These are phyloP conservation scores for Cosmopolites sordidus DNA, from an alignment of 2,888 invertebrate genomes.

Conservation along the genomic window DNA sequence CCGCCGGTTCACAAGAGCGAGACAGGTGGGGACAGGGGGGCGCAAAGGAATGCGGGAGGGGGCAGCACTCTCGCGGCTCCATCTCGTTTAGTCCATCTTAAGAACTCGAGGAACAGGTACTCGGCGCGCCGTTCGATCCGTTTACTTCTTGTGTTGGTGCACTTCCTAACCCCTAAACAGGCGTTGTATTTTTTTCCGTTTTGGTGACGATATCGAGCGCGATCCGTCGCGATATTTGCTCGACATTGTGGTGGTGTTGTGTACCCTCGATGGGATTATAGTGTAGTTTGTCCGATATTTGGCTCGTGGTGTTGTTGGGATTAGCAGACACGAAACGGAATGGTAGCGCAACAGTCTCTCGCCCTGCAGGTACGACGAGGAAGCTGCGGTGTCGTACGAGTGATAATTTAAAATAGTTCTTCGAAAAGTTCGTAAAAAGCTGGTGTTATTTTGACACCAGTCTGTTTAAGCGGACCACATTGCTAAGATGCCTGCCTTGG, in stretches of 20 bases:
- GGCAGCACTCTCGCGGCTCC: constrained; percentile 43
- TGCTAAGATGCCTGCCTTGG: constrained; percentile 36
- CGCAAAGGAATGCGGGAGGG: constrained; percentile 46
- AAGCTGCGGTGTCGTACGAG: constrained; percentile 12
- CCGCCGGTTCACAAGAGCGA: constrained; percentile 11
- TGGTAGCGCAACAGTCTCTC: constrained; percentile 34
- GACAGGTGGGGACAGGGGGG: constrained; percentile 38
- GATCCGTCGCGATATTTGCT: constrained; percentile 21
- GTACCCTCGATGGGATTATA: constrained; percentile 25
- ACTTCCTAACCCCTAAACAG: constrained; percentile 16
- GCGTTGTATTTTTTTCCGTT: not conserved
- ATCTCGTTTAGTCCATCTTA: constrained; percentile 46
- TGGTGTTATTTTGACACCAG: constrained; percentile 22
- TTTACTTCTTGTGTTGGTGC: constrained; percentile 21
- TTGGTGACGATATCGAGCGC: not conserved
- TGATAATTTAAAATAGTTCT: constrained; percentile 18
- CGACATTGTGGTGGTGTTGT: constrained; percentile 7
- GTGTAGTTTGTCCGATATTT: constrained; percentile 20
- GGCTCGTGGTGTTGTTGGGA: not conserved
- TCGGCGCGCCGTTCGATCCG: constrained; percentile 29
- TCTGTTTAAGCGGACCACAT: constrained; percentile 38
- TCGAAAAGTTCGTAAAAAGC: constrained; percentile 15
- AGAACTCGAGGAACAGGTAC: constrained; percentile 39
- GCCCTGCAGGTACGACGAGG: constrained; percentile 38
- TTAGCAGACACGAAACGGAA: constrained; percentile 27